A percentile compares a stretch with the other conserved stretches of the same genome.
Conservation (phyloP, 2,113 vertebrate species). For the Miniopterus natalensis region DNA sequence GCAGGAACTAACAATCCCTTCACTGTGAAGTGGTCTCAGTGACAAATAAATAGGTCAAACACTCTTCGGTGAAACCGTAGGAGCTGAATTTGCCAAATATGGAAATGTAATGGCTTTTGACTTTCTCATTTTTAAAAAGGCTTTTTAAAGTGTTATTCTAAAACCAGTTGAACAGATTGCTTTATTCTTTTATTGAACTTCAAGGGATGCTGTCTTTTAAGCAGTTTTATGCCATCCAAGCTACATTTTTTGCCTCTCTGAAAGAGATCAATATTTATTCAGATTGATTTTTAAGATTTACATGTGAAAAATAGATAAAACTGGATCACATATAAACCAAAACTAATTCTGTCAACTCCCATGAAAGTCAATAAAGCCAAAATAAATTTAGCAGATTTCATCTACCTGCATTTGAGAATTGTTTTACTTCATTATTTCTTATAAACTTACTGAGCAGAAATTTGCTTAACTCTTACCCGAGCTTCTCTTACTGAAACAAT, state of each 20-base stretch:
- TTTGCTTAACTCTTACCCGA: slow-evolving; percentile 86
- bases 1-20: slow-evolving; percentile 86
- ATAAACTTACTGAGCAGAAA: slow-evolving; percentile 86
- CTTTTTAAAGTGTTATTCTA: slow-evolving; percentile 91
- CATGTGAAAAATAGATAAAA: slow-evolving; percentile 91
- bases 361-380: slow-evolving; percentile 90
- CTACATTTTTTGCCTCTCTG: slow-evolving; percentile 84
- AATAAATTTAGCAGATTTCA: slow-evolving; percentile 90
- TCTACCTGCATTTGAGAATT: slow-evolving; percentile 89
- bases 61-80: slow-evolving; percentile 81
- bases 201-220: slow-evolving; percentile 81
- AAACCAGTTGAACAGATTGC: slow-evolving; percentile 89
- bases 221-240: slow-evolving; percentile 82
- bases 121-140: slow-evolving; percentile 88
- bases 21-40: slow-evolving; percentile 82
- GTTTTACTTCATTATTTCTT: slow-evolving; percentile 88
- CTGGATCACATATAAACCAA: slow-evolving; percentile 91
- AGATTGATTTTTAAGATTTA: slow-evolving; percentile 92
- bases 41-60: slow-evolving; percentile 88
- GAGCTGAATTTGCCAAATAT: slow-evolving; percentile 85
- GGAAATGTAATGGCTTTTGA: slow-evolving; percentile 86
- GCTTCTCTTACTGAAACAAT: slow-evolving; percentile 87
- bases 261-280: slow-evolving; percentile 91
- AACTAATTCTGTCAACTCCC: slow-evolving; percentile 91
- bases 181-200: slow-evolving; percentile 83